These are phyloP conservation scores for Petrolisthes cinctipes DNA, from an alignment of 2,888 invertebrate species.

Conservation along the genomic window DNA sequence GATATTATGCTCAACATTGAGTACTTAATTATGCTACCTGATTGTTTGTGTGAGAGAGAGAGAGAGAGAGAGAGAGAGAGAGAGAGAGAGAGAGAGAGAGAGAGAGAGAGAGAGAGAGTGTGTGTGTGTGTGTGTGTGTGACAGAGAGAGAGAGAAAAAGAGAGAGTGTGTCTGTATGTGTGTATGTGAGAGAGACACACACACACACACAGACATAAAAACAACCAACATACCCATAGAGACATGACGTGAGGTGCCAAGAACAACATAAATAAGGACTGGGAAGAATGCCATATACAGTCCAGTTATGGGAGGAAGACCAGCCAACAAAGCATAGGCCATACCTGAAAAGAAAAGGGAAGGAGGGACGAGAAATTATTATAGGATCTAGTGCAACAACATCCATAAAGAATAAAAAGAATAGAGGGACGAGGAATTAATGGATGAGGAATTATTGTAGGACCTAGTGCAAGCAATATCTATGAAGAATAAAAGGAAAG, in stretches of 20 bases:
- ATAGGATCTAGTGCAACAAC: too few relatives aligned
- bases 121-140: not conserved
- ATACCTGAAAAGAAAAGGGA: conserved; percentile 55
- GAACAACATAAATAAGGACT: conserved; percentile 84
- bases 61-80: too few relatives aligned
- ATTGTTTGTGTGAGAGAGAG: too few relatives aligned
- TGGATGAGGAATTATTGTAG: too few relatives aligned
- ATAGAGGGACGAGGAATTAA: too few relatives aligned
- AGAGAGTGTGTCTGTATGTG: not conserved
- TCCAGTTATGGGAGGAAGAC: conserved; percentile 69
- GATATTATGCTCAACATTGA: too few relatives aligned
- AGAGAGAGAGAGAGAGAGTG: too few relatives aligned
- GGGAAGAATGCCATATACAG: conserved; percentile 93
- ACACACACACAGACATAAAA: not conserved
- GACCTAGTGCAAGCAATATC: too few relatives aligned
- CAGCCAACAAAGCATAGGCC: conserved; percentile 66
- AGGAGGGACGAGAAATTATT: not conserved
- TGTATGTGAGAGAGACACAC: not conserved
- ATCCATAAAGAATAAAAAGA: too few relatives aligned
- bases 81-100: not conserved
- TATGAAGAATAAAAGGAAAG: too few relatives aligned
- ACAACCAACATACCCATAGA: conserved; percentile 82
- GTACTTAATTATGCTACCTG: too few relatives aligned
- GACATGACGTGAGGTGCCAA: conserved; percentile 90
- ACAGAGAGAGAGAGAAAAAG: not conserved